Conservation (phyloP, 2,113 vertebrate genomes). For the Sturnira hondurensis region DNA sequence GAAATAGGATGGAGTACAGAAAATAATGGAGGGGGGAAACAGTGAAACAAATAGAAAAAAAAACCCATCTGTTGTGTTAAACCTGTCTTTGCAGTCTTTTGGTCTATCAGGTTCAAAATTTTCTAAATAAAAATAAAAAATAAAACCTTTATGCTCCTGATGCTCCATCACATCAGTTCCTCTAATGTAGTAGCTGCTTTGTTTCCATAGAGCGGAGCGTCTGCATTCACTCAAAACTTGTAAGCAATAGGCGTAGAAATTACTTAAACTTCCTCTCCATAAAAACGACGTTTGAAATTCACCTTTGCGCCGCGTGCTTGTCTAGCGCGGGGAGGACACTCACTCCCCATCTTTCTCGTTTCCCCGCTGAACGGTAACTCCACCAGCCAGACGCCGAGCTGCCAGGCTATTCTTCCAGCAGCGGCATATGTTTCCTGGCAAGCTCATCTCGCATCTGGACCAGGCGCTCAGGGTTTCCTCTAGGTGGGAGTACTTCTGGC, state of each 20-base stretch:
- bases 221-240: background rate
- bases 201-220: background rate
- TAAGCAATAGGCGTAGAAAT: background rate
- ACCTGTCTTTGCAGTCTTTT: background rate
- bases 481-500: slow-evolving; percentile 48
- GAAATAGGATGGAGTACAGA: background rate
- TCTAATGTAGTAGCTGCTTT: background rate
- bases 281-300: background rate
- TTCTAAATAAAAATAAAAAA: background rate
- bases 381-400: slow-evolving; percentile 48
- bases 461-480: slow-evolving; percentile 49
- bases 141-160: background rate
- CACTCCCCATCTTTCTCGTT: background rate
- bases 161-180: background rate
- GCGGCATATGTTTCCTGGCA: slow-evolving; percentile 58
- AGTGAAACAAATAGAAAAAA: background rate
- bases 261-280: background rate
- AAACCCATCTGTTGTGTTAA: background rate
- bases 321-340: background rate
- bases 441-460: slow-evolving; percentile 57
- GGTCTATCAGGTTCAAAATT: background rate
- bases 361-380: slow-evolving; percentile 42
- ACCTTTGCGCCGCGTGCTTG: background rate
- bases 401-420: slow-evolving; percentile 46
- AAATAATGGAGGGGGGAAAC: background rate